phyloP scores from a whole-genome alignment of 2,113 vertebrate genomes.

The Vicugna pacos region DNA sequence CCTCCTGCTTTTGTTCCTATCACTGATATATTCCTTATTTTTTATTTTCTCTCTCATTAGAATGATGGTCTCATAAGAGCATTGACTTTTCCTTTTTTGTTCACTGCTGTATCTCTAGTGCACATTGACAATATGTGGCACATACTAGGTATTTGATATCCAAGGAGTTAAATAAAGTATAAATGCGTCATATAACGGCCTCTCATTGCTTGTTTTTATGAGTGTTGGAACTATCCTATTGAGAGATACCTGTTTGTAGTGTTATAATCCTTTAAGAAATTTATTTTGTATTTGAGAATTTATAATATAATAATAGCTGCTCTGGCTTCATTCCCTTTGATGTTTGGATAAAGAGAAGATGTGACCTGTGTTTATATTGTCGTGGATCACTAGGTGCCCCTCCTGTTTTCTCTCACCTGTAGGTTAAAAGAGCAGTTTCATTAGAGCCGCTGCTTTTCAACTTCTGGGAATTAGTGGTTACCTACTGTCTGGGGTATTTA shows the following conservation, averaged over 20 bases:
- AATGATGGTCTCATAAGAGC: neutral
- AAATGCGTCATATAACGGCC: neutral
- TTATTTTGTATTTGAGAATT: slow-evolving; percentile 36
- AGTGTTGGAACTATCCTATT: neutral
- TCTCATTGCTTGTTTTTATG: slow-evolving; percentile 28
- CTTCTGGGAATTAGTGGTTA: slow-evolving; percentile 39
- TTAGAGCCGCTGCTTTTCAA: neutral
- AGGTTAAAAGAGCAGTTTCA: neutral
- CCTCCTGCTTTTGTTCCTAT: slow-evolving; percentile 1
- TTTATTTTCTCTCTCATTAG: neutral
- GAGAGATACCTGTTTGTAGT: neutral
- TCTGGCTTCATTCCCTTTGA: neutral
- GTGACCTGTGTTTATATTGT: slow-evolving; percentile 18
- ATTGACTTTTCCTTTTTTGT: neutral
- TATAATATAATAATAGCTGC: neutral
- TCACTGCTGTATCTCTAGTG: neutral
- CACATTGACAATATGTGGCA: neutral
- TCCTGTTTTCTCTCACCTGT: slow-evolving; percentile 4
- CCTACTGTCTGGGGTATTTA: neutral
- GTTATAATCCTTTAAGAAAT: slow-evolving; percentile 33
- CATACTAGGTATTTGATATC: neutral
- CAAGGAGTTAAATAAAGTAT: slow-evolving; percentile 36
- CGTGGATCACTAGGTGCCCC: neutral
- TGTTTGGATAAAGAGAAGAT: slow-evolving; percentile 10
- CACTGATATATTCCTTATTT: neutral